Evolutionary conservation across 2,888 invertebrate species (phyloP).

Genomic region (Chalcis sispes): DNA sequence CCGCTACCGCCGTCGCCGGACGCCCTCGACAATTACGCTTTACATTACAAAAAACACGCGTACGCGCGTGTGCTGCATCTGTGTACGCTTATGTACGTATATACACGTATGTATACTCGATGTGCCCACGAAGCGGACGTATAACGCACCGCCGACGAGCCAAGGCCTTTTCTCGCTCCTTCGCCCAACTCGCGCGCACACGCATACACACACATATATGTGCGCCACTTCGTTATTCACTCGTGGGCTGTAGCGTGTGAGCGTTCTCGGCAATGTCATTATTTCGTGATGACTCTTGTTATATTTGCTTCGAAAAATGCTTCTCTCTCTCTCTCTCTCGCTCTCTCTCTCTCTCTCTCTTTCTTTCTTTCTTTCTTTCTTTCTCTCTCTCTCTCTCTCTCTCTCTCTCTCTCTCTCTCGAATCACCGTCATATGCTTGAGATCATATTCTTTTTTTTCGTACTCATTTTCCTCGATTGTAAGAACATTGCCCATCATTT

Average conservation of each 20-base stretch:
- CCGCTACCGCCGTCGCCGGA: background rate
- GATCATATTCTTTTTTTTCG: too few relatives aligned
- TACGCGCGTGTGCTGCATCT: background rate
- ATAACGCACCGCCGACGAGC: constrained; percentile 1
- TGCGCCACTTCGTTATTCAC: too few relatives aligned
- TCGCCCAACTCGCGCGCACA: background rate
- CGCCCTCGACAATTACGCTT: constrained; percentile 35
- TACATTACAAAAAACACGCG: constrained; percentile 25
- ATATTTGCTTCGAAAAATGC: background rate
- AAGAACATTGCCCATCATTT: too few relatives aligned
- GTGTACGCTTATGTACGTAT: too few relatives aligned
- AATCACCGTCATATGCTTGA: background rate
- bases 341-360: too few relatives aligned
- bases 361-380: constrained; percentile 44
- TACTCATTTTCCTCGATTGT: too few relatives aligned
- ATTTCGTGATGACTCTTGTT: too few relatives aligned
- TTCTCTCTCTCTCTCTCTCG: too few relatives aligned
- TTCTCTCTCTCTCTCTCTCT: constrained; percentile 10
- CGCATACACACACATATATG: background rate
- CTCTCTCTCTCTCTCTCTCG: too few relatives aligned
- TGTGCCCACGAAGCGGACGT: constrained; percentile 3
- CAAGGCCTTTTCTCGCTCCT: constrained; percentile 11
- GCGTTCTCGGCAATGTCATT: too few relatives aligned
- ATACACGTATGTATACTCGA: too few relatives aligned
- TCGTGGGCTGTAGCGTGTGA: too few relatives aligned